These are phyloP conservation scores for Ctenosaura bakeri DNA, from an alignment of 2,797 vertebrate species.

Conservation along the genomic window DNA sequence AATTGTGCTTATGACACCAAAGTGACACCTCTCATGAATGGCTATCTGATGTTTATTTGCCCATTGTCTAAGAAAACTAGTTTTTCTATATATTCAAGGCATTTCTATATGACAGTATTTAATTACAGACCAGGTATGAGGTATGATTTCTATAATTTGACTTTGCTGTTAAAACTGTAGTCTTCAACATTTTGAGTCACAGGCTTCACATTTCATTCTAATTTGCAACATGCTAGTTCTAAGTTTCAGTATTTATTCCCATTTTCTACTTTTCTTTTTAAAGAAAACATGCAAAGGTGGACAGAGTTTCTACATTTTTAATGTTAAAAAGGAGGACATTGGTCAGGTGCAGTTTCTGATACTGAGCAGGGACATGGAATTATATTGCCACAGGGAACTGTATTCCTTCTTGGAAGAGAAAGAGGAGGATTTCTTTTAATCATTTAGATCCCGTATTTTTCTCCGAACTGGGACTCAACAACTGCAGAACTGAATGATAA, in stretches of 20 bases:
- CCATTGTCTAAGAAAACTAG: conserved; percentile 43
- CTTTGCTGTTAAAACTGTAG: conserved; percentile 30
- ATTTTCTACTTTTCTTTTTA: too few relatives aligned
- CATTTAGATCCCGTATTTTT: too few relatives aligned
- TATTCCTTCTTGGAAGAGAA: background rate
- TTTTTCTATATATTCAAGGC: conserved; percentile 46
- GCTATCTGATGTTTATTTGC: background rate
- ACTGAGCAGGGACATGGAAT: background rate
- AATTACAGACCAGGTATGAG: conserved; percentile 39
- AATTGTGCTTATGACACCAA: background rate
- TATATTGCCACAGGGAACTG: background rate
- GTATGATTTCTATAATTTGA: conserved; percentile 27
- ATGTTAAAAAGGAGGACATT: background rate
- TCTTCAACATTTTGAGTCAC: background rate
- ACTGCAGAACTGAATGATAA: too few relatives aligned
- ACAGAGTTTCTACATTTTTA: too few relatives aligned
- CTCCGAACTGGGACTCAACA: too few relatives aligned
- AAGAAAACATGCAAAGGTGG: background rate
- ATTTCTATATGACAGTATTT: conserved; percentile 52
- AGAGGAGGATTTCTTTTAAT: too few relatives aligned
- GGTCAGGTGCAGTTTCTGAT: background rate
- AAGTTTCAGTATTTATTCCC: background rate
- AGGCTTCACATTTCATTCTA: background rate
- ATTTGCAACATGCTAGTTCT: background rate
- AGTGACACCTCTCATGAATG: background rate